phyloP scores from a whole-genome alignment of 2,113 vertebrate species.

The Brienomyrus longianalis region DNA sequence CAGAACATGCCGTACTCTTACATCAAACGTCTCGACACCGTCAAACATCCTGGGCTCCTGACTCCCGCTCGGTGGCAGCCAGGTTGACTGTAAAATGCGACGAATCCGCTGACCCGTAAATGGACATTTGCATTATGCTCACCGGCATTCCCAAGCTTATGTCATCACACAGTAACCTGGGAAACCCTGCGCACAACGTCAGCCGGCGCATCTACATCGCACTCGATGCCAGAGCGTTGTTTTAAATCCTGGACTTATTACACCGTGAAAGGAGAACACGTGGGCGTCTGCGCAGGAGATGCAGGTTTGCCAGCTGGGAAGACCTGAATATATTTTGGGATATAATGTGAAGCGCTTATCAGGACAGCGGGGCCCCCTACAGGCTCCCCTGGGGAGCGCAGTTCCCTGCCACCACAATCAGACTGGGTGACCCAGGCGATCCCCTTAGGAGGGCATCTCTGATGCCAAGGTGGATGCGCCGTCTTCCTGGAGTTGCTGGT shows the following conservation, averaged over 20 bases:
- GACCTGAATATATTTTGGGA: not conserved
- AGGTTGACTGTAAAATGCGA: not conserved
- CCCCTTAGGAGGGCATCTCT: not conserved
- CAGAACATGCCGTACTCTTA: slow-evolving; percentile 4
- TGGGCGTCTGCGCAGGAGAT: not conserved
- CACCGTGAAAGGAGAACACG: not conserved
- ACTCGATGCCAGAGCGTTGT: not conserved
- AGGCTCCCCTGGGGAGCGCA: not conserved
- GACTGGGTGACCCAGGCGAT: not conserved
- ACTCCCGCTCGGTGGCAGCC: not conserved
- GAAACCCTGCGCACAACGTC: not conserved
- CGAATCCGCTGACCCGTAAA: not conserved
- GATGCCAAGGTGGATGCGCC: not conserved
- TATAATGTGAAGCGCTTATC: not conserved
- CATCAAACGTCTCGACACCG: not conserved
- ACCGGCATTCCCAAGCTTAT: not conserved
- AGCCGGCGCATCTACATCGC: not conserved
- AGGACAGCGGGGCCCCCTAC: not conserved
- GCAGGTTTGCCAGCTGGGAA: not conserved
- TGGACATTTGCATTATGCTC: not conserved
- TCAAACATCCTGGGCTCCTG: not conserved
- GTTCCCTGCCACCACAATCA: not conserved
- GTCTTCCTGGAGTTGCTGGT: not conserved
- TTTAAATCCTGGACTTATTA: not conserved
- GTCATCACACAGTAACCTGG: not conserved